Evolutionary conservation across 35 echinoderm and acorn worm species (phyloP).

Genomic region (Heliocidaris erythrogramma): DNA sequence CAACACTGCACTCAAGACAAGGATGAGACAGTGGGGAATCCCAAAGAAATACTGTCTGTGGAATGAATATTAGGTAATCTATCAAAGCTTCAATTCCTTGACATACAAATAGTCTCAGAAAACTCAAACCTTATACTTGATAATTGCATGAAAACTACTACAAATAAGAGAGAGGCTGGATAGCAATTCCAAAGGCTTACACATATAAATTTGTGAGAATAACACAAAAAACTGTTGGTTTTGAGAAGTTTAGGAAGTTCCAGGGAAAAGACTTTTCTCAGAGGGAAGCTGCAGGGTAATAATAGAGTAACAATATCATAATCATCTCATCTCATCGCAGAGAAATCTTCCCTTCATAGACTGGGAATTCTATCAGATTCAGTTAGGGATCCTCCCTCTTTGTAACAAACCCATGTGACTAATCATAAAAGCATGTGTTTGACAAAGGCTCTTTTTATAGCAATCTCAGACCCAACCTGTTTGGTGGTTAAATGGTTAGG

Average conservation of each 20-base stretch:
- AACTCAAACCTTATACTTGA: background rate
- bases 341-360: background rate
- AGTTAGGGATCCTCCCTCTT: background rate
- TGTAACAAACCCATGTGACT: background rate
- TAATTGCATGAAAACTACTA: background rate
- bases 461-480: background rate
- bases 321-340: background rate
- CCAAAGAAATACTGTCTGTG: too few species aligned
- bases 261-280: background rate
- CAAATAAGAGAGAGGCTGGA: background rate
- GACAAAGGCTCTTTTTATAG: background rate
- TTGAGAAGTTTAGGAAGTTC: background rate
- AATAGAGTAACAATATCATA: background rate
- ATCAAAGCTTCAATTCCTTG: background rate
- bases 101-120: background rate
- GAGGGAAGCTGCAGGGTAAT: background rate
- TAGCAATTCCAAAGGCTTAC: too few species aligned
- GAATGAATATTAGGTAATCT: too few species aligned
- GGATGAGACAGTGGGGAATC: too few species aligned
- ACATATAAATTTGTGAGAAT: too few species aligned
- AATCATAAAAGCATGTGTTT: background rate
- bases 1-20: too few species aligned
- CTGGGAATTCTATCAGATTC: background rate
- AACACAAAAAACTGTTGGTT: background rate
- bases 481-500: background rate